Base-by-base conservation (phyloP, 2,888 invertebrate species). In the Troilus luridus region DNA sequence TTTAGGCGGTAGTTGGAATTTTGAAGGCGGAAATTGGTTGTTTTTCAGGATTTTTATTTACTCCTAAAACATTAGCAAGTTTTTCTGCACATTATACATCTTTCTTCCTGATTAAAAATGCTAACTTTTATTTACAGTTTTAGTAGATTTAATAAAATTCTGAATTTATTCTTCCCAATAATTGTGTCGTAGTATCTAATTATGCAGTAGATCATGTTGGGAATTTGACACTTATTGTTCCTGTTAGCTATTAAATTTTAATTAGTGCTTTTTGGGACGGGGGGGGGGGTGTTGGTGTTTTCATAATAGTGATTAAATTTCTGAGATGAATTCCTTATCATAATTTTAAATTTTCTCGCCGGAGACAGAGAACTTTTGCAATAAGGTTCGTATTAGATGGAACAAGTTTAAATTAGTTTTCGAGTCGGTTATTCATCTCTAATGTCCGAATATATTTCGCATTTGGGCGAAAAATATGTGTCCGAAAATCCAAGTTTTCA, bases 371-470 rank as follows among this genome's bases (percentile, higher is more conserved):
- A 85, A 85, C 56, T 85, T 85, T 85, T 85, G 85, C 56, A 85
- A 85, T 85, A 85, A 85, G 56, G 85, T 56, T n/a, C n/a, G 85
- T n/a, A 85, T 85, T 85, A 85, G 85, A 58, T 58, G 56, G 85
- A 56, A n/a, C 21, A 85, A 85, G 85, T 85, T 85, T 85, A 85
- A 85, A 85, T 85, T 85, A 85, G 85, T 85, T 85, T 58, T 58
- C 85, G 12, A 85, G 5, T 85, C 85, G 41, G 72, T 77, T 77
- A 41, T 77, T 41, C 72, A 77, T 41, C 8, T 77, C 27, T 72
- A 27, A 72, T 72, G 72, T 77, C 19, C 27, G 17, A 0, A 77
- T 72, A 72, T 41, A 77, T 77, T 77, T 77, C 41, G 72, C 41
- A 77, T 77, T 77, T 41, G 17, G 8, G 17, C 27, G 17, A 24